Evolutionary conservation across 2,888 invertebrate genomes (phyloP), one percentile per base, ranked within the genome.

Genomic region (Callosobruchus maculatus): DNA sequence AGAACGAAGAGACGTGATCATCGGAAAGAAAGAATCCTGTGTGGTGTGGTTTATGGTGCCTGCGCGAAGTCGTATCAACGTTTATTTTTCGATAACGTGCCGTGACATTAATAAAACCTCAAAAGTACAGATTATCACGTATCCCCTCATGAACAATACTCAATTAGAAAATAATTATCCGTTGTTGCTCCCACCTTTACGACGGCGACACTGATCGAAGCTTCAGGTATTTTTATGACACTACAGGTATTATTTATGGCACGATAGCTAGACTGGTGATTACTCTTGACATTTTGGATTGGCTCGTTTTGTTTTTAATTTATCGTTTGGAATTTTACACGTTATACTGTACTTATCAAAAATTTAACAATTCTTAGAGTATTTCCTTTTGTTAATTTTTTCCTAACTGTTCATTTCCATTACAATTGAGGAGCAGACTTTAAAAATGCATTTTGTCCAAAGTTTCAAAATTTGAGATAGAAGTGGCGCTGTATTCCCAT

Each of bases 121-220:
- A 71, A 30, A 71, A 31, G 21, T 30, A 20, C 9, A 13, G 26
- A 22, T 22, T 70, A 21, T 20, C 71, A 31, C 30, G 21, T 71
- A 49, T 71, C 21, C 26, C 21, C 22, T 31, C 0, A 49, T 30
- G 30, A 31, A 71, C 71, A 71, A 71, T 71, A 49, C 22, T 21
- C 71, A 71, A 71, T 71, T 31, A 71, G 71, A 71, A 71, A 31
- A 26, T 26, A 31, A 68, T 68, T 68, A 68, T 22, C 7, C 21
- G 71, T 26, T 21, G 71, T 71, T 71, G 20, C 31, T 71, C 71
- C 26, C 71, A 71, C 71, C 21, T 70, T 71, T 30, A 71, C 71
- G 21, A 71, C 31, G 26, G 13, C 2, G 30, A 30, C n/a, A 71
- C 20, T 20, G 20, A 30, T 31, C 20, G 71, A 26, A n/a, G 30